Percentiles rank a stretch among this genome's conserved stretches.
phyloP scores from a whole-genome alignment of 2,797 vertebrate genomes.

The Hyperoplus lanceolatus region DNA sequence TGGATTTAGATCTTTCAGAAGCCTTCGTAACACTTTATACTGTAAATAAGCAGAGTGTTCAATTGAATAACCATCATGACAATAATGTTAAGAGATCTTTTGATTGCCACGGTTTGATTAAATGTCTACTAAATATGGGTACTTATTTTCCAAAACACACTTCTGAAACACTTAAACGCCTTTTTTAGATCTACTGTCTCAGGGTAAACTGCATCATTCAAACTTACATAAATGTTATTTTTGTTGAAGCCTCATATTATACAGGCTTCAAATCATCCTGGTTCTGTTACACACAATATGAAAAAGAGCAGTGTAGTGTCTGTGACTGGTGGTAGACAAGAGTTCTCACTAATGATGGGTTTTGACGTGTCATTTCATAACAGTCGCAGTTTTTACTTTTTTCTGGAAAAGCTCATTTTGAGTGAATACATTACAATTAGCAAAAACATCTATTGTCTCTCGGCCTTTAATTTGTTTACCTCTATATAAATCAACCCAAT shows the following conservation, averaged over 20 bases:
- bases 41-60: not conserved
- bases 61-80: not conserved
- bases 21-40: not conserved
- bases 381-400: not conserved
- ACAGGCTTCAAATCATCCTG: not conserved
- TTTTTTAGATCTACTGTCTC: not conserved
- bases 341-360: slow-evolving; percentile 10
- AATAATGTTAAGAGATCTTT: not conserved
- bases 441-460: not conserved
- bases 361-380: not conserved
- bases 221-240: not conserved
- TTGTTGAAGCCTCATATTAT: slow-evolving; percentile 7
- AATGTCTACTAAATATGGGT: not conserved
- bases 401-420: slow-evolving; percentile 1
- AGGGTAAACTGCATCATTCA: not conserved
- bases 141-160: not conserved
- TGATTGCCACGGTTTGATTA: not conserved
- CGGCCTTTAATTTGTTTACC: slow-evolving; percentile 16
- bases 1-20: not conserved
- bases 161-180: not conserved
- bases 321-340: not conserved
- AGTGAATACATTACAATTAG: not conserved
- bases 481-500: not conserved
- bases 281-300: not conserved
- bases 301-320: not conserved